Evolutionary conservation across 1,140 invertebrate species (phyloP).

Genomic region (Drosophila hydei): DNA sequence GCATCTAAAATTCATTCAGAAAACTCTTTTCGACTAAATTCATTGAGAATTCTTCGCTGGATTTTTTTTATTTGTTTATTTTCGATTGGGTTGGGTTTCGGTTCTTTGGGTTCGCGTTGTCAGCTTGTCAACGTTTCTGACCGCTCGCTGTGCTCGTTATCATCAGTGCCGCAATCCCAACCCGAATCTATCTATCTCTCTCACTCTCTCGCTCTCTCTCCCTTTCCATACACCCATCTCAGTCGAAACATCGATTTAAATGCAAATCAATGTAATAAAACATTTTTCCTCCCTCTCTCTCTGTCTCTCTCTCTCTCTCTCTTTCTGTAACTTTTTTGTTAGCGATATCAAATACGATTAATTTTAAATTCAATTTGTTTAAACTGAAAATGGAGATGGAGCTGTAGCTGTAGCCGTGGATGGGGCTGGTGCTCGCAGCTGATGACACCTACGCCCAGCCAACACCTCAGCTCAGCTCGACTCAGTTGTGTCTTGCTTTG

Average conservation of each 20-base stretch:
- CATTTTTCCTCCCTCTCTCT: conserved; percentile 58
- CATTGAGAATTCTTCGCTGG: conserved; percentile 55
- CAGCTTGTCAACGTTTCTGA: conserved; percentile 67
- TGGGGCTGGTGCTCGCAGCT: conserved; percentile 11
- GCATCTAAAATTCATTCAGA: conserved; percentile 4
- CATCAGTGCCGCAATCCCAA: conserved; percentile 48
- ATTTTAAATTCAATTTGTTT: conserved; percentile 69
- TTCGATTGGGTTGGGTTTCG: conserved; percentile 30
- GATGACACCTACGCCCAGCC: conserved; percentile 61
- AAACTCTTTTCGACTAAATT: conserved; percentile 29
- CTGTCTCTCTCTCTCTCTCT: conserved; percentile 18
- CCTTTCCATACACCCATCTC: conserved; percentile 27
- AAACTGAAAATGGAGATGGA: conserved; percentile 12
- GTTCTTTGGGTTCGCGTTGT: conserved; percentile 46
- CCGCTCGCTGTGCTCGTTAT: conserved; percentile 75
- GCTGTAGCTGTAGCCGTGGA: neutral
- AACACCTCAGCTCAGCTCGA: conserved; percentile 47
- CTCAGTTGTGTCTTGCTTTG: conserved; percentile 7
- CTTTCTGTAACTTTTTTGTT: conserved; percentile 33
- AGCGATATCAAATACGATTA: conserved; percentile 53
- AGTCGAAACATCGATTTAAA: conserved; percentile 74
- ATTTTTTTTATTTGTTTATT: conserved; percentile 14
- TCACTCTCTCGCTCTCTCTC: neutral
- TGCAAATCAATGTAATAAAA: conserved; percentile 82
- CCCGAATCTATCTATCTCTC: neutral